A percentile compares a stretch with the other conserved stretches of the same genome.
Conservation (phyloP, 2,797 vertebrate genomes). For the Steatocranus sp. region DNA sequence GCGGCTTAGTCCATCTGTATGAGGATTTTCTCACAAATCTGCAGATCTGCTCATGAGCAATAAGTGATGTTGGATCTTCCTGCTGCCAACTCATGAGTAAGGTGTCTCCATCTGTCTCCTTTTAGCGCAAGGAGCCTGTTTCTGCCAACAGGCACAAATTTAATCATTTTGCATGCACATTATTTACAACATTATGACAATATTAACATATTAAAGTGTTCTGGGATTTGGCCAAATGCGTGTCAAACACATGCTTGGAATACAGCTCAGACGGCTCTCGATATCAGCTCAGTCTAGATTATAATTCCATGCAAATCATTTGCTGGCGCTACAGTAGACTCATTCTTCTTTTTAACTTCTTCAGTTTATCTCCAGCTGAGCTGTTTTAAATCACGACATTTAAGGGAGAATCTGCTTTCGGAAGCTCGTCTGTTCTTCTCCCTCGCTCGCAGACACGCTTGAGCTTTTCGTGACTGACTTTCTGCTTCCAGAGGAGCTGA, state of each 20-base stretch:
- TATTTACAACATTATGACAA: neutral
- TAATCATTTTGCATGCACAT: neutral
- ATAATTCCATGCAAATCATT: neutral
- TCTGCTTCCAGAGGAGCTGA: conserved; percentile 29
- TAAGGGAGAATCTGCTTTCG: neutral
- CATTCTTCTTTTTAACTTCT: neutral
- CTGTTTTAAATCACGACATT: neutral
- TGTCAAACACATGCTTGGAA: neutral
- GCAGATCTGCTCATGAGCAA: conserved; percentile 29
- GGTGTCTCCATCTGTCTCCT: conserved; percentile 29
- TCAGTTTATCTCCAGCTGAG: neutral
- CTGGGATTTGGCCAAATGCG: neutral
- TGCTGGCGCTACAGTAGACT: neutral
- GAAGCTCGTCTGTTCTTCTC: neutral
- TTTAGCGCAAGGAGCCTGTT: too few species aligned
- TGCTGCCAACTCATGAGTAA: conserved; percentile 9
- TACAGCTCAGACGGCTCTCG: neutral
- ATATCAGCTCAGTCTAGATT: neutral
- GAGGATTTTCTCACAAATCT: conserved; percentile 23
- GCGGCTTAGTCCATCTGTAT: conserved; percentile 2
- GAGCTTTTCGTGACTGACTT: neutral
- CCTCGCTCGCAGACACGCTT: neutral
- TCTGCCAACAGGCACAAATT: neutral
- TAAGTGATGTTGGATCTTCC: neutral
- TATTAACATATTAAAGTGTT: neutral